These are phyloP conservation scores for Cyprinodon diabolis DNA, from an alignment of 2,797 vertebrate species.

Conservation along the genomic window DNA sequence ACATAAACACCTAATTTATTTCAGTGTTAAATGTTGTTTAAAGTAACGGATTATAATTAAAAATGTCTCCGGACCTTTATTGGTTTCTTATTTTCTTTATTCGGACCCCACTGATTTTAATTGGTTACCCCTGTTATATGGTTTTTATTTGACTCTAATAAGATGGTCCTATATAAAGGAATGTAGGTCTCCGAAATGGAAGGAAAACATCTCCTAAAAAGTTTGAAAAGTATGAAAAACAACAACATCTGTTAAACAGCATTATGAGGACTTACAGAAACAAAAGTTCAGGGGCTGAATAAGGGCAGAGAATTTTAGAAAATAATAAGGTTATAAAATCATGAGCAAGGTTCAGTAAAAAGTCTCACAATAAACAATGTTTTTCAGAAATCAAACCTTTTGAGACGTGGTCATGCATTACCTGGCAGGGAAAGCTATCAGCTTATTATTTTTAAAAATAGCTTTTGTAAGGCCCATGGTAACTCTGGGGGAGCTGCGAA, in stretches of 20 bases:
- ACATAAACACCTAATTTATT: too few relatives aligned
- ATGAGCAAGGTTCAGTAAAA: neutral
- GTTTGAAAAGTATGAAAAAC: too few relatives aligned
- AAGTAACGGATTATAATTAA: too few relatives aligned
- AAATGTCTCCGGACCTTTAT: too few relatives aligned
- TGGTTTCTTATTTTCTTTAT: too few relatives aligned
- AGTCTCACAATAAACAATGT: neutral
- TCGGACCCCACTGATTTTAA: too few relatives aligned
- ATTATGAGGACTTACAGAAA: neutral
- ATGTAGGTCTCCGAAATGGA: neutral
- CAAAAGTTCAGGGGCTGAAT: neutral
- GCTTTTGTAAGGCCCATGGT: neutral
- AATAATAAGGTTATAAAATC: neutral
- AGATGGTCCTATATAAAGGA: neutral
- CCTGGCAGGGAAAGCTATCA: neutral
- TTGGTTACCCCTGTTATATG: too few relatives aligned
- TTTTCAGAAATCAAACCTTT: neutral
- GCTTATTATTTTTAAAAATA: neutral
- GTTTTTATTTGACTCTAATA: neutral
- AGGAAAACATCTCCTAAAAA: neutral
- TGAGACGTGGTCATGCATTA: neutral
- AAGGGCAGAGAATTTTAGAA: neutral
- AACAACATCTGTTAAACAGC: neutral
- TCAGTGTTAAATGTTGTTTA: too few relatives aligned
- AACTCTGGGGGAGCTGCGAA: neutral